These are phyloP conservation scores for Eristalis arbustorum DNA, from an alignment of 2,888 invertebrate genomes.

Conservation along the genomic window DNA sequence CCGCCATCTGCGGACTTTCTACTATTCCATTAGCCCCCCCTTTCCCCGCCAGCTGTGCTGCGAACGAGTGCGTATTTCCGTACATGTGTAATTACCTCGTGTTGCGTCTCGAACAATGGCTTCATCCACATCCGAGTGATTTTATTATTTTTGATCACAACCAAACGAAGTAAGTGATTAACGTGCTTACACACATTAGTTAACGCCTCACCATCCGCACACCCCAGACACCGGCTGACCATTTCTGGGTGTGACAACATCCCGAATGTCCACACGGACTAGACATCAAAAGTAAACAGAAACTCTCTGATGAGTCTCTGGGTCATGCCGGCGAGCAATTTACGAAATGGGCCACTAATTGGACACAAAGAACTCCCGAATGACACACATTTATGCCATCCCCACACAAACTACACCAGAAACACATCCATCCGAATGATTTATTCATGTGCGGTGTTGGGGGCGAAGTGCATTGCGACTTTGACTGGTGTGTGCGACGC, in stretches of 20 bases:
- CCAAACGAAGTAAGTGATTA: conserved; percentile 4
- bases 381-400: conserved; percentile 33
- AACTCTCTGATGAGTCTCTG: neutral
- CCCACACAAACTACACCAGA: conserved; percentile 22
- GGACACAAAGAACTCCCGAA: conserved; percentile 14
- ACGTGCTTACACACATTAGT: neutral
- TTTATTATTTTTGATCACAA: conserved; percentile 32
- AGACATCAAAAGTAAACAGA: neutral
- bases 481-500: no score
- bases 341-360: conserved; percentile 46
- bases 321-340: conserved; percentile 30
- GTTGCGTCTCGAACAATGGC: conserved; percentile 34
- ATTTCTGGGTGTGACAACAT: conserved; percentile 9
- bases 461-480: conserved; percentile 18
- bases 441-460: conserved; percentile 33
- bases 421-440: conserved; percentile 21
- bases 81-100: neutral
- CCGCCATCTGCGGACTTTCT: neutral
- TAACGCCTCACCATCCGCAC: neutral
- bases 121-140: conserved; percentile 33
- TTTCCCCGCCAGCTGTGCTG: neutral
- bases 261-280: neutral
- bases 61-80: neutral
- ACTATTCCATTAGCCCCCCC: neutral
- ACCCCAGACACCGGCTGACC: neutral